phyloP scores from a whole-genome alignment of 2,888 invertebrate genomes.

The Drosophila neutralis region DNA sequence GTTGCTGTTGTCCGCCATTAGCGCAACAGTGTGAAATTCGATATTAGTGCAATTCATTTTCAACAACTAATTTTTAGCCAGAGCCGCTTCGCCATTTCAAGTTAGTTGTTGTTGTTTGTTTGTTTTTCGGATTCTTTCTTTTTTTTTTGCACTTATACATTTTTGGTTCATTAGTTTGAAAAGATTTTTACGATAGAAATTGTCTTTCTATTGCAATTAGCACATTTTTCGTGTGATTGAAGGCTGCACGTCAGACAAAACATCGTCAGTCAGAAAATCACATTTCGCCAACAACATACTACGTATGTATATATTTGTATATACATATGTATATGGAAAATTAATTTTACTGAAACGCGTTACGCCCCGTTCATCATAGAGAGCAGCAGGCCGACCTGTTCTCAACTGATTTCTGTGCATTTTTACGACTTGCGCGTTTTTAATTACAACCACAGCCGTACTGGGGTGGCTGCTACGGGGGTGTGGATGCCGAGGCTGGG shows the following conservation, averaged over 20 bases:
- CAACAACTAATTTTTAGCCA: constrained; percentile 74
- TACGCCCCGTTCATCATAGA: constrained; percentile 57
- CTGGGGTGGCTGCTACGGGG: constrained; percentile 25
- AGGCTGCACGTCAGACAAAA: constrained; percentile 61
- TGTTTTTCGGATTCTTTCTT: constrained; percentile 16
- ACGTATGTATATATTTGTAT: not conserved
- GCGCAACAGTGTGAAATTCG: constrained; percentile 80
- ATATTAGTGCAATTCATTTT: constrained; percentile 82
- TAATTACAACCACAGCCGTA: constrained; percentile 72
- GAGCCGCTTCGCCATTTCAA: constrained; percentile 46
- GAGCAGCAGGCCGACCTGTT: constrained; percentile 53
- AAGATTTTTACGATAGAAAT: constrained; percentile 73
- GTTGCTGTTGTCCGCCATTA: constrained; percentile 71
- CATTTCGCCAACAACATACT: constrained; percentile 20
- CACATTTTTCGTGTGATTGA: constrained; percentile 75
- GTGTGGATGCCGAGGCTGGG: constrained; percentile 3
- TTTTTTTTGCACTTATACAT: constrained; percentile 42
- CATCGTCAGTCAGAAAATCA: constrained; percentile 39
- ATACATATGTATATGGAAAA: constrained; percentile 60
- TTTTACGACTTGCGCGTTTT: constrained; percentile 74
- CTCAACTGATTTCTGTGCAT: constrained; percentile 62
- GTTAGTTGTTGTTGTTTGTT: constrained; percentile 33
- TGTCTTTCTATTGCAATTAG: constrained; percentile 78
- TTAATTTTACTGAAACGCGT: constrained; percentile 67
- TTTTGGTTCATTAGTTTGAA: constrained; percentile 70